Conservation (phyloP, 2,113 vertebrate genomes). For the Megaleporinus macrocephalus region DNA sequence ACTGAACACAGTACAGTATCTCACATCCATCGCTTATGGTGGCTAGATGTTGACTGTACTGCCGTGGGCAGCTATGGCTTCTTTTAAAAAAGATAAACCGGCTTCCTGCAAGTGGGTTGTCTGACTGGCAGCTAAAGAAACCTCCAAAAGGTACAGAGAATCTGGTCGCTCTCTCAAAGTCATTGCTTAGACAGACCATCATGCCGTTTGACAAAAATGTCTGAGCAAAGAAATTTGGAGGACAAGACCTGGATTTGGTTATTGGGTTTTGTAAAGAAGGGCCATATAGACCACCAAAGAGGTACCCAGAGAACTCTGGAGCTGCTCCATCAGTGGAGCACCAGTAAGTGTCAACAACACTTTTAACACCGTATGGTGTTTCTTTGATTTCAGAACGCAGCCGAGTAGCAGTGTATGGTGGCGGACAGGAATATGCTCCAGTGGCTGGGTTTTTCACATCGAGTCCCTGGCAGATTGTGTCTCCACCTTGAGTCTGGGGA, state of each 20-base stretch:
- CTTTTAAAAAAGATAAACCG: too few species aligned
- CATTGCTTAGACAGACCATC: slow-evolving; percentile 82
- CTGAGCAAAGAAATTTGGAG: slow-evolving; percentile 69
- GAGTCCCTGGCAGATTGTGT: slow-evolving; percentile 72
- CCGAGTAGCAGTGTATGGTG: slow-evolving; percentile 67
- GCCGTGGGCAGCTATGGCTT: slow-evolving; percentile 83
- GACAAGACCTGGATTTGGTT: slow-evolving; percentile 84
- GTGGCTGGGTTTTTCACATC: slow-evolving; percentile 85
- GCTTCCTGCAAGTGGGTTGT: slow-evolving; percentile 75
- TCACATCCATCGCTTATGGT: slow-evolving; percentile 88
- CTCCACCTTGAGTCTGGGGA: slow-evolving; percentile 52
- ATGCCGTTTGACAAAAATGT: slow-evolving; percentile 80
- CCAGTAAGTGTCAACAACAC: slow-evolving; percentile 77
- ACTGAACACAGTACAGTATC: slow-evolving; percentile 85
- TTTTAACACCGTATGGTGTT: slow-evolving; percentile 80
- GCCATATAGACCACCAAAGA: slow-evolving; percentile 89
- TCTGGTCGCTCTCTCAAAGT: slow-evolving; percentile 76
- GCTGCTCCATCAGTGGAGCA: slow-evolving; percentile 61
- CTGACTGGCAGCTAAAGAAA: slow-evolving; percentile 88
- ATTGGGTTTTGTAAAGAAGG: slow-evolving; percentile 75
- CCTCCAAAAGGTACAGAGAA: slow-evolving; percentile 85
- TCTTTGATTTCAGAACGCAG: slow-evolving; percentile 80
- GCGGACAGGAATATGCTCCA: slow-evolving; percentile 78
- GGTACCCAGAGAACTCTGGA: slow-evolving; percentile 74
- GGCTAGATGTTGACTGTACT: slow-evolving; percentile 88